These are phyloP conservation scores for Osedax frankpressi DNA, from an alignment of 2,888 invertebrate genomes.

Conservation along the genomic window DNA sequence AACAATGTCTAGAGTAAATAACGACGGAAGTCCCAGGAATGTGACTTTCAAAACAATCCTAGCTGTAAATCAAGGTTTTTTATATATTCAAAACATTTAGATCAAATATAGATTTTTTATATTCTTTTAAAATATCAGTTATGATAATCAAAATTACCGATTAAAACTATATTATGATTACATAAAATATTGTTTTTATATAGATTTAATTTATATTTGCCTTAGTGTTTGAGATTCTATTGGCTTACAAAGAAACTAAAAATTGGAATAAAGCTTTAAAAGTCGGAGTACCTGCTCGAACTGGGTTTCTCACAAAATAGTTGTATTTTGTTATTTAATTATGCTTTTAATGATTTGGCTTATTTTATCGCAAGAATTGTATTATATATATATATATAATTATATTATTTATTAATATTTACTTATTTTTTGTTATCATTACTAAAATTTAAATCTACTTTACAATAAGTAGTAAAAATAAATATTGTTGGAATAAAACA, in stretches of 20 bases:
- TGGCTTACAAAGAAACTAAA: constrained; percentile 33
- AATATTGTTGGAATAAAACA: no score
- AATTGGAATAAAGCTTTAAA: constrained; percentile 38
- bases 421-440: no score
- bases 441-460: no score
- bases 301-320: constrained; percentile 40
- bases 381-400: no score
- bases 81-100: neutral
- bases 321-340: no score
- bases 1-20: constrained; percentile 29
- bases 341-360: no score
- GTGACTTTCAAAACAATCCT: constrained; percentile 33
- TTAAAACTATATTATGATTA: no score
- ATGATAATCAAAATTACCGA: no score
- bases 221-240: constrained; percentile 39
- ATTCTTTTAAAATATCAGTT: no score
- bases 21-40: constrained; percentile 14
- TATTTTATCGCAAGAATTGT: no score
- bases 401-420: no score
- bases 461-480: no score
- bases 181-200: neutral
- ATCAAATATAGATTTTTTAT: neutral
- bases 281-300: constrained; percentile 36
- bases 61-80: constrained; percentile 34
- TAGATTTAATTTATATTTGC: neutral